Evolutionary conservation across 2,113 vertebrate genomes (phyloP).

Genomic region (Daphoenositta chrysoptera): DNA sequence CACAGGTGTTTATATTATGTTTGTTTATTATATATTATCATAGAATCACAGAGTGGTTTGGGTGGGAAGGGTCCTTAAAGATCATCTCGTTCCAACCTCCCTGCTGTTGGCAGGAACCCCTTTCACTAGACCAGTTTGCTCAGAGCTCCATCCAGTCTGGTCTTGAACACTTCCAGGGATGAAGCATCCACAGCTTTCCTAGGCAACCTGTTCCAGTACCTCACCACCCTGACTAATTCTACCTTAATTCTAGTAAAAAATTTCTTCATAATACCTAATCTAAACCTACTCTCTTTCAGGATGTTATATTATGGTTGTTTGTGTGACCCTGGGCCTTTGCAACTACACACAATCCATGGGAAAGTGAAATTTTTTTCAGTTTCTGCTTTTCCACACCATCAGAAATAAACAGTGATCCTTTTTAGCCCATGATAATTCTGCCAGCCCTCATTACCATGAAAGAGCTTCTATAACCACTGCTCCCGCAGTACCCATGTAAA

Average conservation of each 20-base stretch:
- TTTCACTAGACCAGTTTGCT: background rate
- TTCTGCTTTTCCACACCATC: background rate
- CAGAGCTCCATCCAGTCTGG: background rate
- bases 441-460: background rate
- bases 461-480: background rate
- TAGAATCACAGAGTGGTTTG: background rate
- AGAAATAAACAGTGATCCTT: background rate
- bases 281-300: background rate
- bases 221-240: background rate
- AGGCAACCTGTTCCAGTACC: background rate
- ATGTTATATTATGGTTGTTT: background rate
- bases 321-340: background rate
- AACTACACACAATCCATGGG: background rate
- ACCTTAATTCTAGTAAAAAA: background rate
- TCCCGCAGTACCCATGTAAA: background rate
- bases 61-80: background rate
- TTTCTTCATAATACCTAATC: background rate
- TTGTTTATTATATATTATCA: background rate
- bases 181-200: background rate
- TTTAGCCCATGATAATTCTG: background rate
- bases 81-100: background rate
- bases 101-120: background rate
- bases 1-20: background rate
- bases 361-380: background rate
- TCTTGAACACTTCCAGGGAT: background rate